Evolutionary conservation across 2,113 vertebrate genomes (phyloP).

Genomic region (Eurypyga helias): DNA sequence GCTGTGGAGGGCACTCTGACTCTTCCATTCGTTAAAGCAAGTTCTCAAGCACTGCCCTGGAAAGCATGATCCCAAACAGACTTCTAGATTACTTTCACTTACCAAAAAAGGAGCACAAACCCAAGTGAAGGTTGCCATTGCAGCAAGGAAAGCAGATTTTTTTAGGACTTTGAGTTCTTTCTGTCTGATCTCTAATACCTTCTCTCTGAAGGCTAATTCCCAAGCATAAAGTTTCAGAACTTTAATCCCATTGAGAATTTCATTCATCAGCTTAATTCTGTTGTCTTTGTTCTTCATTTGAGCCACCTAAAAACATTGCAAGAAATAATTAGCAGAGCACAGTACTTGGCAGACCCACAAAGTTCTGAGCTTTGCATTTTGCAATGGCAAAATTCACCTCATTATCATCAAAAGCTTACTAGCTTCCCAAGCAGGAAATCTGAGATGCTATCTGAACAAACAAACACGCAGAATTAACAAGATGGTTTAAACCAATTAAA

Average conservation of each 20-base stretch:
- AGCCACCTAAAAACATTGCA: constrained; percentile 82
- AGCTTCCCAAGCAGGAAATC: constrained; percentile 46
- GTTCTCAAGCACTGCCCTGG: neutral
- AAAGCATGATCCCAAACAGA: neutral
- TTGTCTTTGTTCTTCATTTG: constrained; percentile 98
- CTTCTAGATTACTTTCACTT: constrained; percentile 62
- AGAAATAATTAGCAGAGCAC: constrained; percentile 47
- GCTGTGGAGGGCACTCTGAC: neutral
- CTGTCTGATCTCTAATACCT: constrained; percentile 89
- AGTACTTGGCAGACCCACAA: constrained; percentile 54
- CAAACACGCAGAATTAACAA: constrained; percentile 28
- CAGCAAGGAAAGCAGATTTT: constrained; percentile 89
- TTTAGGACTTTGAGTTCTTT: constrained; percentile 92
- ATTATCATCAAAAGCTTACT: constrained; percentile 58
- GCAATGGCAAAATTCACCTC: constrained; percentile 39
- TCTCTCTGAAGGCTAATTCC: constrained; percentile 94
- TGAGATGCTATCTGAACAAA: constrained; percentile 44
- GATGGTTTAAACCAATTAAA: constrained; percentile 31
- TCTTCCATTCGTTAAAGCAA: neutral
- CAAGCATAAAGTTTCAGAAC: constrained; percentile 97
- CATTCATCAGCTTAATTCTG: constrained; percentile 97
- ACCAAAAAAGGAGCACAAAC: constrained; percentile 97
- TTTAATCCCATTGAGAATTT: constrained; percentile 96
- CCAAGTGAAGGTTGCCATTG: constrained; percentile 95
- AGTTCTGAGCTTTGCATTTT: constrained; percentile 37